Base-by-base conservation (phyloP, 2,797 vertebrate species). In the Eurystomus glaucurus region DNA sequence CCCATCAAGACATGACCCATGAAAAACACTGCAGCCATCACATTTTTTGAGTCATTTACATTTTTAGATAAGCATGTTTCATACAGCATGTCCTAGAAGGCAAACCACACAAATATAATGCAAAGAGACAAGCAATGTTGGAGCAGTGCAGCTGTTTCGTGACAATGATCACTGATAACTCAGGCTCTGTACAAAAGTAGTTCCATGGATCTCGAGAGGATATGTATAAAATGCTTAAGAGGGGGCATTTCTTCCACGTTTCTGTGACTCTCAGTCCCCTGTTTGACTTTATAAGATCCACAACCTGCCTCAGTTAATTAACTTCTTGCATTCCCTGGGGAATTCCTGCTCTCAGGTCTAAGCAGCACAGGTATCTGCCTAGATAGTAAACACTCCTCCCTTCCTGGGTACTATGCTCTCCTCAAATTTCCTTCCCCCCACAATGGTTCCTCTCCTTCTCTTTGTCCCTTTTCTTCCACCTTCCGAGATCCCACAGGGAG, bases 51-150 rank as follows among this genome's bases (percentile, higher is more conserved):
- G 72, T 68, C 5, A 60, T 74, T 81, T 75, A 43, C 25, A 82
- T 58, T 86, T 93, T 78, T 1, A 1, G 62, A 45, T 68, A 78
- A 45, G 25, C 15, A 5, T 60, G 28, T 83, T 80, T 85, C 83
- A 74, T 64, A 35, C 39, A 82, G 51, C 48, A 43, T 71, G 71
- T 82, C 80, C 94, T 96, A 85, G 80, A 96, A 94, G 94, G 68
- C 70, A 96, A 96, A 41, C 45, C 90, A 91, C 68, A 95, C 13
- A 94, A 90, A 87, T 77, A 70, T 85, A 95, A 96, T 85, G 85
- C 66, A 85, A 89, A 92, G 85, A 92, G 86, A 95, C 92, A 96
- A 77, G 77, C 88, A 90, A 50, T 95, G 64, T 50, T 85, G 78
- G 80, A 96, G 41, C 46, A 57, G 78, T 35, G 81, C 80, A 80